Evolutionary conservation across 2,888 invertebrate genomes (phyloP), one percentile per base, ranked within the genome.

Genomic region (Diaprepes abbreviatus): DNA sequence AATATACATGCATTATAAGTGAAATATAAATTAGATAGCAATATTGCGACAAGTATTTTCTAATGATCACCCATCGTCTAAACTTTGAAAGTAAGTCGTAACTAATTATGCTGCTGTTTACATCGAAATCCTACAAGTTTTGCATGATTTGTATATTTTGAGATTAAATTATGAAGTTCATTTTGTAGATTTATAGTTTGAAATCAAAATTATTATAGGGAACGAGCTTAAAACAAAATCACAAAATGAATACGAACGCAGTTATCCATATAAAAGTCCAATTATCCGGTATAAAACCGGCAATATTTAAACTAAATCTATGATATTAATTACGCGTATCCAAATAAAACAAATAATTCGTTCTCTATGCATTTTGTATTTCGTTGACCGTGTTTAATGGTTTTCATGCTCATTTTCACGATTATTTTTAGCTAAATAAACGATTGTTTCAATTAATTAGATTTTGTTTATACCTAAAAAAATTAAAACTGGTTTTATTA

Each of bases 261-360:
- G 40, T 45, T 59, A 16, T 19, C 43, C 59, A 31, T 59, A 45
- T 59, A 59, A 59, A 59, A 28, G 59, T 57, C 40, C 38, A 38
- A 38, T 57, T 38, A 35, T 28, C 24, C 36, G 38, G 24, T 21
- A 36, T 48, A 57, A 55, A 54, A 54, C 55, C 55, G 16, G 35
- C 54, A 54, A 67, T 67, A 54, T 67, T 62, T 62, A 54, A 67
- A 60, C 35, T 55, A 60, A 63, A 63, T 63, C 52, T 54, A 36
- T 38, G 31, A 31, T 68, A 68, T 68, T 68, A 68, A 68, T 68
- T 63, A 63, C 9, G 68, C 68, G 68, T 52, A 68, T 57, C 68
- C 50, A 57, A 63, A 68, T 63, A 68, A 68, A 62, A 68, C 63
- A 68, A 68, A 68, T 63, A 63, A 57, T 50, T 48, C 31, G 62